Evolutionary conservation across 1,140 invertebrate species (phyloP), one percentile per base, ranked within the genome.

Genomic region (Proctacanthus coquilletti): DNA sequence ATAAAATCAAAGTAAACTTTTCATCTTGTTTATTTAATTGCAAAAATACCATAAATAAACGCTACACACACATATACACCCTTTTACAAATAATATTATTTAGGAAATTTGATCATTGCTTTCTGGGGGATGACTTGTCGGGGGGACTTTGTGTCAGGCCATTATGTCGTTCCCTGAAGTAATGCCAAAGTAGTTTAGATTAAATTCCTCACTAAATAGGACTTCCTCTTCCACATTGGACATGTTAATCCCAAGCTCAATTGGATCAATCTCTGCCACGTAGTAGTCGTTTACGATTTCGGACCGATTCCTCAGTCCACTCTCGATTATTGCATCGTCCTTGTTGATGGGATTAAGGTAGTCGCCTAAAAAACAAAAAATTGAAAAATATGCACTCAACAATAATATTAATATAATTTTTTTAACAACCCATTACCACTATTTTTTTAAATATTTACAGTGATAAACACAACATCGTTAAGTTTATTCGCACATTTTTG

Each of bases 331-430:
- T 17, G 51, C 48, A n/a, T 61, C 56, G 30, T 63, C 53, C 39
- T 60, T 62, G 36, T 63, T 53, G 32, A 65, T 54, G 18, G 63
- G 62, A 51, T 66, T 66, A 25, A 66, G 49, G 43, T 64, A 65
- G 47, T 65, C 63, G 59, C 52, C 46, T 50, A 39, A 13, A 27
- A 42, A 18, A 9, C 39, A 34, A 23, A 19, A 18, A 9, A 20
- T 9, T 39, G 36, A 3, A 25, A 19, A 25, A 11, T 11, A 25
- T 33, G 39, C 3, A 18, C 10, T 36, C 11, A 15, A 13, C 17
- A 14, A 2, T 14, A 23, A 36, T 36, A 2, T 19, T n/a, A 11
- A 20, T 18, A 36, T 36, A 36, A 21, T 8, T 23, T 23, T 10
- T 17, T 3, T 25, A 5, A 4, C n/a, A n/a, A n/a, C n/a, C n/a